Conservation (phyloP, 2,797 vertebrate species). For the Hemibagrus guttatus region DNA sequence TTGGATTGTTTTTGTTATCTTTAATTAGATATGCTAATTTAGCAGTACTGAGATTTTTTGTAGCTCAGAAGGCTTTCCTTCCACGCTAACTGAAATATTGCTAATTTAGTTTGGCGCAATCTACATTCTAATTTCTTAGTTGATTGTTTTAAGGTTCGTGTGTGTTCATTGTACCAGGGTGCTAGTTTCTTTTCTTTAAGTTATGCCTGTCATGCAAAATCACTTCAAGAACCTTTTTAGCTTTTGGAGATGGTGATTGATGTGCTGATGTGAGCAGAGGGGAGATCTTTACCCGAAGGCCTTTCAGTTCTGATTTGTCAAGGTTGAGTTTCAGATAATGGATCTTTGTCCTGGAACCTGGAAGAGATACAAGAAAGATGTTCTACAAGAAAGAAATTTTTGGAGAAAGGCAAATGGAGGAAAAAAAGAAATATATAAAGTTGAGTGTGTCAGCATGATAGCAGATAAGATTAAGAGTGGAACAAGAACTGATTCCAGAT, state of each 20-base stretch:
- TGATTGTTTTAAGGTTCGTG: too few species aligned
- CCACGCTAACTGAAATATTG: too few species aligned
- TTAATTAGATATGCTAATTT: too few species aligned
- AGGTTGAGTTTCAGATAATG: neutral
- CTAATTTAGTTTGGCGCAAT: too few species aligned
- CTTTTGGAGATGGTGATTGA: too few species aligned
- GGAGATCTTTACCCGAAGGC: neutral
- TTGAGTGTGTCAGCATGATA: neutral
- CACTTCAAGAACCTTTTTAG: too few species aligned
- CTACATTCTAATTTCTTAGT: too few species aligned
- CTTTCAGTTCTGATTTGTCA: neutral
- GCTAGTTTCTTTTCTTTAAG: too few species aligned
- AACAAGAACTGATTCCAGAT: neutral
- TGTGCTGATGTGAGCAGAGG: neutral
- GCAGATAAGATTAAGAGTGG: neutral
- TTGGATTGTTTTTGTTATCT: too few species aligned
- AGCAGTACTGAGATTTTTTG: too few species aligned
- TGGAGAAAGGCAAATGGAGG: neutral
- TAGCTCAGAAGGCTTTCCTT: too few species aligned
- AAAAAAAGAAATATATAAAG: neutral
- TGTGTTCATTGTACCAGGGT: too few species aligned
- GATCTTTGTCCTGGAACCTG: neutral
- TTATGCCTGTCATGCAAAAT: neutral
- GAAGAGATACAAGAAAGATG: neutral
- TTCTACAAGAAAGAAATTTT: neutral